Base-by-base conservation (phyloP, 2,888 invertebrate species). In the Macropis europaea region DNA sequence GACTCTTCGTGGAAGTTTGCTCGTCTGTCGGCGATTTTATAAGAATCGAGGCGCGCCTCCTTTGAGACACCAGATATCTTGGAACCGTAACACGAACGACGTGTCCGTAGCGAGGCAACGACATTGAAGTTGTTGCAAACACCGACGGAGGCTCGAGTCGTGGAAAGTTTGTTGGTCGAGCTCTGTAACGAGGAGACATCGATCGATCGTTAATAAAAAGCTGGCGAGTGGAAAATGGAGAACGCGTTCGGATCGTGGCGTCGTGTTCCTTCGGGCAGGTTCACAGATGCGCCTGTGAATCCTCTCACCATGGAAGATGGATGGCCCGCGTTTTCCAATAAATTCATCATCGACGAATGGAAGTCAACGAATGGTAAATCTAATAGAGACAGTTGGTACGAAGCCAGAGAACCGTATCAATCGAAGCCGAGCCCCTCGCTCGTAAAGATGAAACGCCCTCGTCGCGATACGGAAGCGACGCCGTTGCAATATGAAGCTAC, bases 1-100 rank as follows among this genome's bases (percentile, higher is more conserved):
- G 43, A 62, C 53, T 36, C 61, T 67, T 61, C 72, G 73, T 56
- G 36, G 32, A 66, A 69, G 60, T 79, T 60, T 40, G 52, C 61
- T 28, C 48, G 54, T 28, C 42, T 69, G 34, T 34, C 40, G 13
- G 34, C 48, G 53, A 69, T 53, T 48, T 48, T 48, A 42, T 30
- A 36, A 22, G 32, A 61, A 7, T 19, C 22, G 47, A 17, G 17
- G n/a, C n/a, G n/a, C 6, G 30, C 19, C 36, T 26, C n/a, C n/a
- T 32, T 19, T 26, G 6, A 24, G 19, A 32, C 9, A 30, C 11
- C 2, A 28, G 13, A 13, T 30, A 42, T 42, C 15, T 15, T 3
- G 13, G 7, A 9, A 42, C 11, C 40, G 13, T 13, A 54, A 4
- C 2, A 4, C 3, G 6, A 32, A 32, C 47, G 30, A 5, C n/a